Conservation (phyloP, 2,113 vertebrate species). For the Cyanoliseus patagonus region DNA sequence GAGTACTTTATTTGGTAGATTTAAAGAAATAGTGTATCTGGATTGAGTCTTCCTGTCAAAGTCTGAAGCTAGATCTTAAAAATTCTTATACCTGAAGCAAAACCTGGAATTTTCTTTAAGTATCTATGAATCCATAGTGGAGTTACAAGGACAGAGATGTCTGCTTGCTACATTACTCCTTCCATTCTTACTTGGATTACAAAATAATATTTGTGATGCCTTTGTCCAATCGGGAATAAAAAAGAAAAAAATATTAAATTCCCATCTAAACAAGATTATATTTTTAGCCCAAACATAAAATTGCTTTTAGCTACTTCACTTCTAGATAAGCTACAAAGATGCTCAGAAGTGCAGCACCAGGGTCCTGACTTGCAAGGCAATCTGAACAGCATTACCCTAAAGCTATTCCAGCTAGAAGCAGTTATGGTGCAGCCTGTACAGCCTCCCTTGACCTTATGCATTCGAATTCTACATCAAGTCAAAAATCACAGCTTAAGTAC, state of each 20-base stretch:
- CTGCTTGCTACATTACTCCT: background rate
- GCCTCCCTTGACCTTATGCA: background rate
- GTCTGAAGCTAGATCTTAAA: background rate
- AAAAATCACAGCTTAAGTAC: background rate
- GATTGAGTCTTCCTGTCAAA: background rate
- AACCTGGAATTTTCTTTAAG: background rate
- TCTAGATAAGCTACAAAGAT: background rate
- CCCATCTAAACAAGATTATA: background rate
- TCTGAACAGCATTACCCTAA: background rate
- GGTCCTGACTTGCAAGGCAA: background rate
- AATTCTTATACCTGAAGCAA: background rate
- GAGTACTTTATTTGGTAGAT: background rate
- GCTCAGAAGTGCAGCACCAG: background rate
- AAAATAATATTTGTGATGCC: background rate
- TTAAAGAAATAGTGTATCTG: background rate
- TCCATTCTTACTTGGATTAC: background rate
- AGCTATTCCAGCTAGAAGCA: background rate
- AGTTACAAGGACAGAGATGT: background rate
- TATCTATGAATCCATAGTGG: background rate
- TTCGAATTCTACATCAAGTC: background rate
- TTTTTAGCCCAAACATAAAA: background rate
- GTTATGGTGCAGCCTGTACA: fast-evolving
- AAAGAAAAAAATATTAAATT: background rate
- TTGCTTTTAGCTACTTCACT: background rate
- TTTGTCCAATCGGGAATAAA: background rate